Conservation (phyloP, 2,888 invertebrate species). For the Tupiocoris notatus region DNA sequence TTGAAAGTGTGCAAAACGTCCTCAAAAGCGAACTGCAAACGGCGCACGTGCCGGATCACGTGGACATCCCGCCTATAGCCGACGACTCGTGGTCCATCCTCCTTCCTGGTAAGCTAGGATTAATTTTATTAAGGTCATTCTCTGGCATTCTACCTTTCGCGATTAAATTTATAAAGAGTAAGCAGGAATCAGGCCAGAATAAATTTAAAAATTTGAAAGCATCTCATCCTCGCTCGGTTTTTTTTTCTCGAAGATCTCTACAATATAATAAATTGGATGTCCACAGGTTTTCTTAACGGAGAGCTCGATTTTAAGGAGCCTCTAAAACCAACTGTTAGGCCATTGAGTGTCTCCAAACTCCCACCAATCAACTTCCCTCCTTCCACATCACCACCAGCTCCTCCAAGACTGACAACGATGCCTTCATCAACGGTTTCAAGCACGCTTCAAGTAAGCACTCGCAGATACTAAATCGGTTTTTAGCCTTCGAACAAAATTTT, state of each 20-base stretch:
- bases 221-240: no score
- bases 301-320: conserved; percentile 44
- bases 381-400: conserved; percentile 8
- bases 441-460: neutral
- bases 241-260: no score
- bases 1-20: conserved; percentile 79
- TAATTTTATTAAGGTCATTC: no score
- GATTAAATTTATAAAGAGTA: no score
- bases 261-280: no score
- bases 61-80: conserved; percentile 45
- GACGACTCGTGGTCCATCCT: conserved; percentile 72
- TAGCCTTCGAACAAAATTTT: no score
- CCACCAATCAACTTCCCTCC: conserved; percentile 6
- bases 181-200: no score
- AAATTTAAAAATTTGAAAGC: no score
- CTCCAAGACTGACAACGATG: neutral
- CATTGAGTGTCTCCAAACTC: neutral
- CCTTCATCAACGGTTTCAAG: neutral
- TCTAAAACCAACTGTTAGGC: conserved; percentile 8
- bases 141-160: no score
- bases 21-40: conserved; percentile 72
- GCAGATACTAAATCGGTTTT: no score
- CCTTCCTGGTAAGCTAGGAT: conserved; percentile 63
- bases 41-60: conserved; percentile 53
- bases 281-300: conserved; percentile 43